phyloP scores from a whole-genome alignment of 1,140 invertebrate species.

The Sycophila sp. region DNA sequence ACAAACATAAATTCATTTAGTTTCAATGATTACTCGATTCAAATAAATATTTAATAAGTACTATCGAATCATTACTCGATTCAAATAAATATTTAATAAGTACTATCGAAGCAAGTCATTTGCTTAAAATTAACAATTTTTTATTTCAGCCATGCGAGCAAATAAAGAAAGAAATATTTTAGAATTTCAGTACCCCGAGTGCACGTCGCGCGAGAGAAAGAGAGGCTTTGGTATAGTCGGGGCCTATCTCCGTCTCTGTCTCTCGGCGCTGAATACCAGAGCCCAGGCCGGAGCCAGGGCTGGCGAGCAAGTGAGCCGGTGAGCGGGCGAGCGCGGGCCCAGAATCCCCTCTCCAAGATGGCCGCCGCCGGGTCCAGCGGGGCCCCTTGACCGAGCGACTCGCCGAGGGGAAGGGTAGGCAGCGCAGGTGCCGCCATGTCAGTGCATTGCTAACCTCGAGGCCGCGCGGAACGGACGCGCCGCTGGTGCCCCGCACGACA shows the following conservation, averaged over 20 bases:
- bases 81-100: too few relatives aligned
- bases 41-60: too few relatives aligned
- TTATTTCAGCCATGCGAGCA: too few relatives aligned
- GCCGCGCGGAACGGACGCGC: constrained; percentile 40
- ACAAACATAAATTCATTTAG: too few relatives aligned
- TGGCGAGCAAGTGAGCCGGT: constrained; percentile 33
- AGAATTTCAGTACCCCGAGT: too few relatives aligned
- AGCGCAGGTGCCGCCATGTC: constrained; percentile 67
- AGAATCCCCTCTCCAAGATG: constrained; percentile 63
- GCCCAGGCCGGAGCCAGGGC: constrained; percentile 36
- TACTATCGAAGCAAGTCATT: too few relatives aligned
- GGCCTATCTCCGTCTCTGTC: not conserved
- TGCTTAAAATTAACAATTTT: too few relatives aligned
- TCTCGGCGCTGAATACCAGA: not conserved
- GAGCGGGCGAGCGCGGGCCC: constrained; percentile 27
- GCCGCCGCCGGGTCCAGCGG: constrained; percentile 57
- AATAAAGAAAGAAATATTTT: too few relatives aligned
- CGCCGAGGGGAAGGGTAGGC: constrained; percentile 58
- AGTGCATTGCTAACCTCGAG: constrained; percentile 65
- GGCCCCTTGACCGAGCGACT: constrained; percentile 53
- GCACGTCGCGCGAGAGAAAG: not conserved
- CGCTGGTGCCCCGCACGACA: not conserved
- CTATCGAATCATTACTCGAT: too few relatives aligned
- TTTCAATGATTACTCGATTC: too few relatives aligned
- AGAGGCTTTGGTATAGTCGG: constrained; percentile 14